Base-by-base conservation (phyloP, 2,113 vertebrate genomes). In the Syngnathus typhle region DNA sequence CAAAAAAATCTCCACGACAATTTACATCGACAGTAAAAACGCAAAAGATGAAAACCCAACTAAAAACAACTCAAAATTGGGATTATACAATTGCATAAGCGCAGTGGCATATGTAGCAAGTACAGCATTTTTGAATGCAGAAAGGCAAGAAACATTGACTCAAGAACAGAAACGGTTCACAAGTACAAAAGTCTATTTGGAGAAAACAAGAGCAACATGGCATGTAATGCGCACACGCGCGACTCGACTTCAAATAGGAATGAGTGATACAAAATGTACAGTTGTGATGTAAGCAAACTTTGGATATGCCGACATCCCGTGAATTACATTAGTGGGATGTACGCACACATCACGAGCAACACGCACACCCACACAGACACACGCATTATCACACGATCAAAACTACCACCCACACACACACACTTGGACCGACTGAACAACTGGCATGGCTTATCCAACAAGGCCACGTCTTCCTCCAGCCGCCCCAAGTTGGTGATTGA, bases 61-160 rank as follows among this genome's bases (percentile, higher is more conserved):
- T 55, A 61, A 69, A 67, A 79, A 67, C 66, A 72, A 67, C 65
- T 39, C 71, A 64, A 74, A 85, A 19, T 38, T 82, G 82, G 39
- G 91, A 89, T 89, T 89, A 84, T 91, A 93, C 89, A 93, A 91
- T 93, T 93, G 92, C 92, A 93, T 93, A 93, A 93, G 91, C 91
- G 91, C 89, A 91, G 90, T 90, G 90, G 91, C 90, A 79, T 32
- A 32, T 91, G 88, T 90, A 83, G 82, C 90, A 93, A 91, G 89
- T 93, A 93, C 92, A 93, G 92, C 92, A 93, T 91, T 92, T 91
- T 90, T 91, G 89, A 93, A 90, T 87, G 90, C 92, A 92, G 89
- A 91, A 93, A 92, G 90, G 91, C 90, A 91, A 92, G 88, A 69
- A 86, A 91, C 89, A 88, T 89, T 88, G 82, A 90, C 89, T 85